Conservation (phyloP, 2,797 vertebrate genomes). For the Microtus obscurus region DNA sequence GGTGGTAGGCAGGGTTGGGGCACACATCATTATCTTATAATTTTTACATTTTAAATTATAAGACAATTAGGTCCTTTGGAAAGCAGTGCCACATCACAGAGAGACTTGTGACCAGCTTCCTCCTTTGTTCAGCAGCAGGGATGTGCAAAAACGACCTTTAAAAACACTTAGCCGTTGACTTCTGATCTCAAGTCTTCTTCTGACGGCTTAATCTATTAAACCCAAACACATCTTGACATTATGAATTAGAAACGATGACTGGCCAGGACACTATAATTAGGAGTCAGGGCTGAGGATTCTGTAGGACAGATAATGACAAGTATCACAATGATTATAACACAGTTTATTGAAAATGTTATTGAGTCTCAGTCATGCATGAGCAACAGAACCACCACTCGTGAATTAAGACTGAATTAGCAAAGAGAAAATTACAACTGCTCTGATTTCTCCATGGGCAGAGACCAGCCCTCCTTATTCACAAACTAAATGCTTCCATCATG, state of each 20-base stretch:
- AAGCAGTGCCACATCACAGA: slow-evolving; percentile 77
- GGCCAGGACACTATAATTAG: slow-evolving; percentile 82
- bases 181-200: slow-evolving; percentile 81
- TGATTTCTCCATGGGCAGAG: not conserved
- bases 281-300: slow-evolving; percentile 64
- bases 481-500: not conserved
- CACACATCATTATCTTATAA: slow-evolving; percentile 50
- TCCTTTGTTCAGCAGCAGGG: slow-evolving; percentile 83
- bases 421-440: slow-evolving; percentile 71
- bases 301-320: slow-evolving; percentile 63
- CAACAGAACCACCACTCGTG: slow-evolving; percentile 84
- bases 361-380: slow-evolving; percentile 80
- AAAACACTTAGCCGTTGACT: slow-evolving; percentile 83
- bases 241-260: slow-evolving; percentile 81
- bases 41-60: slow-evolving; percentile 72
- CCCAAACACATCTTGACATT: slow-evolving; percentile 83
- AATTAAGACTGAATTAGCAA: slow-evolving; percentile 82
- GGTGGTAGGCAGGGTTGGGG: not conserved
- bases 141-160: slow-evolving; percentile 83
- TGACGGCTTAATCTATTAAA: slow-evolving; percentile 84
- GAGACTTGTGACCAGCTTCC: slow-evolving; percentile 75
- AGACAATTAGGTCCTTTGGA: slow-evolving; percentile 73
- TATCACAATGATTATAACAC: slow-evolving; percentile 45
- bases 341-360: slow-evolving; percentile 82
- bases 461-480: not conserved